These are phyloP conservation scores for Scelioninae gen. 1 DNA, from an alignment of 2,888 invertebrate species.

Conservation along the genomic window DNA sequence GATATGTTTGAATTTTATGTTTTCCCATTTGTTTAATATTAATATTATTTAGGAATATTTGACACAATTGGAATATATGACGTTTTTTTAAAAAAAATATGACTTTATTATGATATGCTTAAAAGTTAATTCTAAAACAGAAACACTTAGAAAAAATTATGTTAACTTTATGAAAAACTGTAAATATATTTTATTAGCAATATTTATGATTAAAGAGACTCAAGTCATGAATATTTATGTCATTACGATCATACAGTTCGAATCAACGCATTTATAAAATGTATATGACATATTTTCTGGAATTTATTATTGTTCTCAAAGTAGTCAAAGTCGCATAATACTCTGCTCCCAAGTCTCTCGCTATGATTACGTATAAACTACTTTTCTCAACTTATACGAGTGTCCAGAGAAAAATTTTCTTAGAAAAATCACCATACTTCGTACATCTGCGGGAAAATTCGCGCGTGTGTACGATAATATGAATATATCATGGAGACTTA, in stretches of 20 bases:
- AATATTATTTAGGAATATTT: too few species aligned
- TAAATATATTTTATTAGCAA: too few species aligned
- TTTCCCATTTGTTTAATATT: too few species aligned
- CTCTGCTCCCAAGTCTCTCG: conserved; percentile 6
- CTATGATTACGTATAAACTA: conserved; percentile 42
- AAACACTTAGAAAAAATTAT: too few species aligned
- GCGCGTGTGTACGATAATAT: conserved; percentile 29
- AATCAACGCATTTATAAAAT: background rate
- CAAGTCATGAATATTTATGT: too few species aligned
- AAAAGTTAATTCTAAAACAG: too few species aligned
- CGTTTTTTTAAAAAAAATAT: too few species aligned
- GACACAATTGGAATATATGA: too few species aligned
- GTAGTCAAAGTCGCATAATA: conserved; percentile 22
- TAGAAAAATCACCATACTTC: conserved; percentile 14
- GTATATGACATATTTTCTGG: background rate
- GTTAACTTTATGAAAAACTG: too few species aligned
- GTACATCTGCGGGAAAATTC: conserved; percentile 16
- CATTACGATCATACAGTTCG: background rate
- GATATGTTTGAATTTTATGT: too few species aligned
- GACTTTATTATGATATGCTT: too few species aligned
- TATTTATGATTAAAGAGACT: too few species aligned
- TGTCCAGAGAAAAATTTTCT: conserved; percentile 27
- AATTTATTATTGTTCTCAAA: conserved; percentile 20
- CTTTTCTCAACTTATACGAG: conserved; percentile 47
- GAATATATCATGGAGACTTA: conserved; percentile 31